Evolutionary conservation across 1,140 invertebrate species (phyloP), one percentile per base, ranked within the genome.

Genomic region (Dendroctonus valens): DNA sequence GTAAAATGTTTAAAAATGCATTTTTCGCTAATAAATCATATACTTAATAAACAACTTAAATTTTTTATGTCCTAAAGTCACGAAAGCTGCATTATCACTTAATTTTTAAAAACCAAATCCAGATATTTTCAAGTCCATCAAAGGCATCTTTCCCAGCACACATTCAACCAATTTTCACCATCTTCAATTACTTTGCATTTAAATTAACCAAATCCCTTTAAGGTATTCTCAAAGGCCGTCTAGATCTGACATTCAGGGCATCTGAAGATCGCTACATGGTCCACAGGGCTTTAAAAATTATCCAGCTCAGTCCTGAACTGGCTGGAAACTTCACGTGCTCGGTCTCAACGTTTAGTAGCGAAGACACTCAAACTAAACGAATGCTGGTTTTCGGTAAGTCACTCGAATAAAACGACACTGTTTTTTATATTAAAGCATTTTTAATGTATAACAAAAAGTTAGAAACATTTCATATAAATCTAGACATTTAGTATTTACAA

Each of bases 331-430:
- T 90, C 75, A 87, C 83, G 6, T 92, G 90, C 77, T 81, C 83
- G 37, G 87, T 91, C 2, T 87, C 85, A 0, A 89, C 89, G 0
- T 86, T 89, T 64, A 78, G 82, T 71, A 85, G 83, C 11, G 87
- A 89, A 71, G 87, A 87, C 63, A 83, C 82, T 44, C 82, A 80
- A 69, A 82, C 83, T 44, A 86, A 85, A 65, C 82, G 80, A 39
- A 89, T 92, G 87, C 85, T 85, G 66, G 84, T 91, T 60, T 91
- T 86, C 67, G 85, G 87, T 87, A 74, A 86, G 87, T 82, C 14
- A 37, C 9, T 59, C 42, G n/a, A 46, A 11, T 44, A 46, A 59
- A 12, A n/a, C 12, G 44, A 46, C 12, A 46, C 12, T 46, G 12
- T 46, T 9, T 11, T 46, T 37, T 59, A 26, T 59, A 46, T 14